Evolutionary conservation across 1,140 invertebrate genomes (phyloP), one percentile per base, ranked within the genome.

Genomic region (Drosophila neocordata): DNA sequence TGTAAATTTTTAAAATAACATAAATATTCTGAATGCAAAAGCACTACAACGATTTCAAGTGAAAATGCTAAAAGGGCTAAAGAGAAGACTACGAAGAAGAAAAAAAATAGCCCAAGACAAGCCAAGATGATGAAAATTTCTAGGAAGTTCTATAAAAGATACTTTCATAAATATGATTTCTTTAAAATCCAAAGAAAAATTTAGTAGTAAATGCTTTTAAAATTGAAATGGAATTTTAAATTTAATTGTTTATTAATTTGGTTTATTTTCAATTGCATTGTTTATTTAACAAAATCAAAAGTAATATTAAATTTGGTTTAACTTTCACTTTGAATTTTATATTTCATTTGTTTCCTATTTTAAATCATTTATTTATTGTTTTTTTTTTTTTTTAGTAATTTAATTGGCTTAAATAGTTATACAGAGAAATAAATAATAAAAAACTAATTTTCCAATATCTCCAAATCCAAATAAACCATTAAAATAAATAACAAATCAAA

Each of bases 21-120:
- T 75, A 71, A 74, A 76, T 69, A 64, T 64, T 55, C 63, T 34
- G 69, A 51, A 73, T 69, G 65, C 63, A 64, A 73, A 69, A 31
- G 20, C 69, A 73, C 57, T 64, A 61, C 73, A 73, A 77, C 69
- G 65, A 61, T 73, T 31, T 68, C 65, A 65, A 76, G 38, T 64
- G 60, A 64, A 55, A 27, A 31, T 15, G 52, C 24, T 31, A 15
- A 34, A 55, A 55, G 22, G 51, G 11, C 51, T 27, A 22, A 22
- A 53, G 11, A 11, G 1, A 27, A 53, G 22, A 53, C 9, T n/a
- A 52, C 5, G 13, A 24, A 24, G 4, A 24, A 7, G 7, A n/a
- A 8, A n/a, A 48, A 48, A 31, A 31, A 31, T 3, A 31, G 9
- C 15, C 18, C 8, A 48, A 48, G 8, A 4, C 8, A 48, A 48